Conservation (phyloP, 2,797 vertebrate genomes). For the Poecilia wingei region DNA sequence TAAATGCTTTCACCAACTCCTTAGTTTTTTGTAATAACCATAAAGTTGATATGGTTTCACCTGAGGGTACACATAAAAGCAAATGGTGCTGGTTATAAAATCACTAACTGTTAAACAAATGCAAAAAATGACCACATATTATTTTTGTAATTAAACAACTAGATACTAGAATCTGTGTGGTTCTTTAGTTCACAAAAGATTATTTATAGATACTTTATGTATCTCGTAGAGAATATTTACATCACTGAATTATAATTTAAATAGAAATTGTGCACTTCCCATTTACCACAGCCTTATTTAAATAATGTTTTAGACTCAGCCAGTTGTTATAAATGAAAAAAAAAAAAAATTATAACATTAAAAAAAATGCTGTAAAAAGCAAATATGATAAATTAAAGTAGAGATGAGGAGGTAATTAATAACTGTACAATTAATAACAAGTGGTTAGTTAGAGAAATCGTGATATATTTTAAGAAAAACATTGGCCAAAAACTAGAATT, state of each 20-base stretch:
- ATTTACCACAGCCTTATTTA: not conserved
- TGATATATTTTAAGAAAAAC: not conserved
- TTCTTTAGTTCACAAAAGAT: not conserved
- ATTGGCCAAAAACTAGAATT: not conserved
- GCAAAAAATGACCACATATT: not conserved
- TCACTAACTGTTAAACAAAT: not conserved
- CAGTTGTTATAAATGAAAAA: too few relatives aligned
- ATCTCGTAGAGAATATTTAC: not conserved
- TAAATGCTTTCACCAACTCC: conserved; percentile 69
- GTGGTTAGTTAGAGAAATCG: not conserved
- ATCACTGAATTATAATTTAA: not conserved
- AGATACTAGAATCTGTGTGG: not conserved
- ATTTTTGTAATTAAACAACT: not conserved
- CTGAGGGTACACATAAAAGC: conserved; percentile 49
- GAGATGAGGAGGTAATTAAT: not conserved
- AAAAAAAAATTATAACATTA: too few relatives aligned
- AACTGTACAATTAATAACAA: not conserved
- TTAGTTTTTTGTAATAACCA: conserved; percentile 55
- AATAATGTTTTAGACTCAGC: not conserved
- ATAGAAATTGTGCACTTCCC: not conserved
- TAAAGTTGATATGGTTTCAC: conserved; percentile 30
- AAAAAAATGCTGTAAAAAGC: not conserved
- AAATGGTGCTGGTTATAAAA: conserved; percentile 1
- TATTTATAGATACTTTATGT: not conserved
- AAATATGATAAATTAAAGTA: not conserved